Base-by-base conservation (phyloP, 2,113 vertebrate genomes). In the Bombycilla garrulus region DNA sequence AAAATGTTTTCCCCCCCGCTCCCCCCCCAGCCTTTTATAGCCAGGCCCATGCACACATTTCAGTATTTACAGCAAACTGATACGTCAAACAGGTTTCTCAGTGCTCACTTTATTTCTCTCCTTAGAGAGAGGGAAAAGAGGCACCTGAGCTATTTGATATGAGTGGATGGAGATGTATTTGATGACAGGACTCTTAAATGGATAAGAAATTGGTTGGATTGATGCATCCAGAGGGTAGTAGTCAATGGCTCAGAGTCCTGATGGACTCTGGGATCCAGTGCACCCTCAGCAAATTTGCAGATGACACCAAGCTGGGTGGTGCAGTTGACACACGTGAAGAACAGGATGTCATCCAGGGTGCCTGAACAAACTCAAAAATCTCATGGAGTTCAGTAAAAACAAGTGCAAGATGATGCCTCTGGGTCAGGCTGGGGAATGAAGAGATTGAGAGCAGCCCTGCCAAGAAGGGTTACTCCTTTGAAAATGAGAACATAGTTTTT, bases 41-140 rank as follows among this genome's bases (percentile, higher is more conserved):
- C 44, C 94, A 94, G 42, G 35, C 64, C 45, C 0, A 0, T 83
- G 85, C 23, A 42, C 60, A 65, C 64, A 81, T 90, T 95, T 95
- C 85, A 95, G 77, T 90, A 92, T 93, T 94, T 93, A 88, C 90
- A 92, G 76, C 33, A 96, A 96, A 88, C 72, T 73, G 76, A 83
- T 70, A 74, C 5, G 74, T 93, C 56, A 94, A 48, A 73, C 47
- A 74, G 36, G 76, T 90, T 95, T 94, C 71, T 88, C 77, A 69
- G 26, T 60, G 89, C 60, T 87, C 69, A 12, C 16, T 79, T 73
- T 62, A 60, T 60, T 45, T 92, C 17, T 74, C 36, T 82, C 38
- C 65, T 71, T 69, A 91, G 65, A 69, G 16, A 80, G 44, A 62
- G 22, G 4, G 36, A 80, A 69, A 35, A 86, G 73, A 86, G 36